Evolutionary conservation across 2,888 invertebrate genomes (phyloP).

Genomic region (Scelioninae gen. 1): DNA sequence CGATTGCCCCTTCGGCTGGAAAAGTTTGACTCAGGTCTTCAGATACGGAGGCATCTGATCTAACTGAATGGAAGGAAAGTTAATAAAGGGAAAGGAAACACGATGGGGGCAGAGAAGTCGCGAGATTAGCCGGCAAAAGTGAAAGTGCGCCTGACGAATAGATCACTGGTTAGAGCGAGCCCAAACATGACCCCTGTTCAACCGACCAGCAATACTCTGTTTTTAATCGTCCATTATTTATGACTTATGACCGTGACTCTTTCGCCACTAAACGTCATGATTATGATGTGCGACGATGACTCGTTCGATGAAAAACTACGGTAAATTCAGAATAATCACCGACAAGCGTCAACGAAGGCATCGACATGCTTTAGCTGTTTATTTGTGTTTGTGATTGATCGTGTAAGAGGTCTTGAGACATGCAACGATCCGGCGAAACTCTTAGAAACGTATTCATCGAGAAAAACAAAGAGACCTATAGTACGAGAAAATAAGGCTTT

Average conservation of each 20-base stretch:
- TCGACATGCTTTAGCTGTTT: background rate
- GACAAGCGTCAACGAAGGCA: background rate
- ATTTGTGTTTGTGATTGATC: background rate
- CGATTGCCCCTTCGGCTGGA: background rate
- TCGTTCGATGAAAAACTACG: conserved; percentile 24
- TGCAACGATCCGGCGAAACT: conserved; percentile 10
- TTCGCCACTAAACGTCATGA: conserved; percentile 35
- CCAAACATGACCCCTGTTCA: conserved; percentile 57
- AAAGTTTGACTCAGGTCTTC: conserved; percentile 23
- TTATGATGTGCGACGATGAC: conserved; percentile 37
- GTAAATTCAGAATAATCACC: background rate
- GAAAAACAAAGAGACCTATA: conserved; percentile 47
- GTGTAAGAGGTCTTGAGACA: background rate
- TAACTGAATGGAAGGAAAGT: conserved; percentile 40
- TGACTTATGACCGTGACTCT: conserved; percentile 68
- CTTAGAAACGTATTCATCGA: background rate
- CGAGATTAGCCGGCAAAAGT: conserved; percentile 61
- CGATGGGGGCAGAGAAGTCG: conserved; percentile 55
- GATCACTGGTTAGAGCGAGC: conserved; percentile 17
- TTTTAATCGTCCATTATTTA: conserved; percentile 55
- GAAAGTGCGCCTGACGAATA: conserved; percentile 52
- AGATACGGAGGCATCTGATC: conserved; percentile 22
- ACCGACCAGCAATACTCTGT: conserved; percentile 10
- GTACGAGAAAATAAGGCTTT: conserved; percentile 38
- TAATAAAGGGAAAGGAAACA: conserved; percentile 48